Evolutionary conservation across 53 echinoderm and acorn worm genomes (phyloP), one percentile per base, ranked within the genome.

Genomic region (Henricia sp.): DNA sequence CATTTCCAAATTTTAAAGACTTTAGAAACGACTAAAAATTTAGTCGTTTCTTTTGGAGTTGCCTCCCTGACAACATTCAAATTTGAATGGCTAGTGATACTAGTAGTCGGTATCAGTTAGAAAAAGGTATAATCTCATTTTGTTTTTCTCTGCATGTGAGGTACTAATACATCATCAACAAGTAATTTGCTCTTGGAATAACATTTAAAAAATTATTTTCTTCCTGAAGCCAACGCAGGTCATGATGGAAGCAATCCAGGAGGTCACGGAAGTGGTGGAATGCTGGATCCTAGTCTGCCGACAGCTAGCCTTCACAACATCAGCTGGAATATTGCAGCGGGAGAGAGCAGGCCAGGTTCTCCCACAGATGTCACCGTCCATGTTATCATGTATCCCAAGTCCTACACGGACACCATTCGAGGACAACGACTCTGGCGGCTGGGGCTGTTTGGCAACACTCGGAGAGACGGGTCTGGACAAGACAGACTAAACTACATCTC

Each of bases 361-460:
- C 67, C 52, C 8, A 74, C 75, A 39, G 76, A 86, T 28, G 35
- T 86, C 67, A 74, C 66, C 53, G 13, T 86, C 43, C 67, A 41
- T 6, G 76, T 46, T 30, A 53, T 28, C n/a, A 52, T 86, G 6
- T 50, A 75, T 37, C 76, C 76, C 9, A 33, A 76, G 44, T 66
- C 37, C 5, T 35, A 64, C 52, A 77, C 69, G 2, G 91, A 88
- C 52, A 59, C 78, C 41, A 84, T 91, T 28, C 1, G 36, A 8
- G 88, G 87, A 0, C 59, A 16, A 3, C 41, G 69, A 14, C 44
- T 88, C 25, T 91, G 91, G 91, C 56, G 87, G 63, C 60, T 91
- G 23, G 88, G 91, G 2, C 40, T 91, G 35, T 91, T 60, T 28
- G 91, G 91, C 3, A 88, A 75, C 52, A 50, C 33, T 4, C 55